Base-by-base conservation (phyloP, 2,113 vertebrate genomes). In the Tragulus kanchil region DNA sequence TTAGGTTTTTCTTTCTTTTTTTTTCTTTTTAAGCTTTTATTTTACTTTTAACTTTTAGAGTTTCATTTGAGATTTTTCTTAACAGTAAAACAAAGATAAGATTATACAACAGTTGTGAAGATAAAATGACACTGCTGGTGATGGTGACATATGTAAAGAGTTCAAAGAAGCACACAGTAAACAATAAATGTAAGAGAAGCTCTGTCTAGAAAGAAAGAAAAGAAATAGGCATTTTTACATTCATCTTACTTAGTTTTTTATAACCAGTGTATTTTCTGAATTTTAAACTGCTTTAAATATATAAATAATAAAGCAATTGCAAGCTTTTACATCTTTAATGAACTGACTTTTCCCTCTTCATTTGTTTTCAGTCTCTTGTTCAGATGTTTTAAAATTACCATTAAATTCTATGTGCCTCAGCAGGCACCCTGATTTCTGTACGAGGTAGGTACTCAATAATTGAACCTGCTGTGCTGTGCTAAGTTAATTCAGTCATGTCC, bases 261-360 rank as follows among this genome's bases (percentile, higher is more conserved):
- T 15, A 3, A 95, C 48, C 95, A 25, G 73, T 9, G 71, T 9
- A 8, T 17, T 86, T 83, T 92, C 5, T 61, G 26, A 93, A 83
- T 58, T 96, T 58, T 92, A 96, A 71, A 12, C 31, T 52, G 28
- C 17, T 93, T 95, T 81, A 71, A 89, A 31, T 84, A 85, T 89
- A 65, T 5, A 45, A 77, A 21, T 54, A 62, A 58, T 56, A 87
- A 91, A 89, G 71, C 19, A 50, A 86, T 82, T 36, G 23, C 2
- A 42, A 90, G 54, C 58, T 94, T 93, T 90, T 77, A 61, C 28
- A 64, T 62, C 28, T 82, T 95, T 67, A 94, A 89, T n/a, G 4
- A 84, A 94, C 11, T 89, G 25, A n/a, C 52, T 25, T 78, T 54
- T 61, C 42, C 15, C 2, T 56, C 13, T 96, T 83, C n/a, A 77